phyloP scores from a whole-genome alignment of 2,797 vertebrate genomes.

The Vipera latastei region DNA sequence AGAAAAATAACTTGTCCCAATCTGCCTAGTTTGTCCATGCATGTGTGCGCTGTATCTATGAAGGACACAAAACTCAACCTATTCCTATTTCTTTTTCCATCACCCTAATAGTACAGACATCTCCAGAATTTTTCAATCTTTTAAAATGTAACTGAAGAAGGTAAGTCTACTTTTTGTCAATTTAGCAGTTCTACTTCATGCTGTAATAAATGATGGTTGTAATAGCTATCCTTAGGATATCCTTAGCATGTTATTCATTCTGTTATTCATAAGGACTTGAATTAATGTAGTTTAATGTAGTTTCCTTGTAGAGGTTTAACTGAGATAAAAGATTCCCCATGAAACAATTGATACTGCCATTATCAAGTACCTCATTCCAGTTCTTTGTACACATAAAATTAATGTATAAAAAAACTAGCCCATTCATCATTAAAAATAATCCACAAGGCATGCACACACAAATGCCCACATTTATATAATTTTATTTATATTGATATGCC shows the following conservation, averaged over 20 bases:
- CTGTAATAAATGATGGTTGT: not conserved
- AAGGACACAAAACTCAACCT: not conserved
- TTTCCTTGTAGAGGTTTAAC: slow-evolving; percentile 38
- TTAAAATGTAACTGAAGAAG: not conserved
- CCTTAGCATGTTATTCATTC: slow-evolving; percentile 12
- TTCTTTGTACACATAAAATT: slow-evolving; percentile 36
- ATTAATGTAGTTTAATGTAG: not conserved
- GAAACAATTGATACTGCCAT: slow-evolving; percentile 58
- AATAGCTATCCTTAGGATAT: slow-evolving; percentile 34
- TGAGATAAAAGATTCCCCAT: slow-evolving; percentile 59
- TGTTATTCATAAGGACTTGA: not conserved
- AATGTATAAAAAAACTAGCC: not conserved
- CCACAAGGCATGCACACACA: not conserved
- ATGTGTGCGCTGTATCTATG: not conserved
- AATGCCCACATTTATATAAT: slow-evolving; percentile 27
- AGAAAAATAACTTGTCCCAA: not conserved
- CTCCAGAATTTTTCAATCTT: not conserved
- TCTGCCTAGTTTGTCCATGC: not conserved
- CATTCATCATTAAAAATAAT: not conserved
- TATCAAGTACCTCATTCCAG: slow-evolving; percentile 65
- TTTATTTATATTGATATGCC: slow-evolving; percentile 59
- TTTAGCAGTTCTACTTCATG: not conserved
- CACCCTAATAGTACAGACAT: not conserved
- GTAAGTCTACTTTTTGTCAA: not conserved
- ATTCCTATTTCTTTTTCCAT: not conserved